Conservation (phyloP, 2,113 vertebrate species). For the Paradoxurus hermaphroditus region DNA sequence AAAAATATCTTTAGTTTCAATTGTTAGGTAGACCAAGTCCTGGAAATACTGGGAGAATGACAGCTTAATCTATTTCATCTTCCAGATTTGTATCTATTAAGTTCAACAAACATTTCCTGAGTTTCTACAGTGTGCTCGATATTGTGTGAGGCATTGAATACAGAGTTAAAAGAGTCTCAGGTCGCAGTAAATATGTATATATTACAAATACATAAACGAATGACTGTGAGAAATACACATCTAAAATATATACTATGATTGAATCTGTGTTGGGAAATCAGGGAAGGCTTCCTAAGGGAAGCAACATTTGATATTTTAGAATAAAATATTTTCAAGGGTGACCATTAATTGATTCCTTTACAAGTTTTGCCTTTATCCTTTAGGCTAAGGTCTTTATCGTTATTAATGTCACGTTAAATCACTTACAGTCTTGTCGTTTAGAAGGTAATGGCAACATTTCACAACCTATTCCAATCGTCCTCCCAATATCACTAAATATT, state of each 20-base stretch:
- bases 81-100: neutral
- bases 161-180: neutral
- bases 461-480: neutral
- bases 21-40: neutral
- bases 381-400: neutral
- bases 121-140: neutral
- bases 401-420: neutral
- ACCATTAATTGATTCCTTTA: neutral
- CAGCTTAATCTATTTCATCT: neutral
- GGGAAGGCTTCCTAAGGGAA: neutral
- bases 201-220: neutral
- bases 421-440: neutral
- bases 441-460: neutral
- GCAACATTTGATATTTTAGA: constrained; percentile 19
- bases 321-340: constrained; percentile 17
- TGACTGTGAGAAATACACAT: neutral
- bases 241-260: neutral
- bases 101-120: neutral
- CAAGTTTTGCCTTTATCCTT: neutral
- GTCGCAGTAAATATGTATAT: neutral
- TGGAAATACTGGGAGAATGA: neutral
- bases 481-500: neutral
- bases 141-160: neutral
- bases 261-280: neutral
- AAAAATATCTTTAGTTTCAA: constrained; percentile 23